These are phyloP conservation scores for Malaclemys terrapin DNA, from an alignment of 2,113 vertebrate species.

Conservation along the genomic window DNA sequence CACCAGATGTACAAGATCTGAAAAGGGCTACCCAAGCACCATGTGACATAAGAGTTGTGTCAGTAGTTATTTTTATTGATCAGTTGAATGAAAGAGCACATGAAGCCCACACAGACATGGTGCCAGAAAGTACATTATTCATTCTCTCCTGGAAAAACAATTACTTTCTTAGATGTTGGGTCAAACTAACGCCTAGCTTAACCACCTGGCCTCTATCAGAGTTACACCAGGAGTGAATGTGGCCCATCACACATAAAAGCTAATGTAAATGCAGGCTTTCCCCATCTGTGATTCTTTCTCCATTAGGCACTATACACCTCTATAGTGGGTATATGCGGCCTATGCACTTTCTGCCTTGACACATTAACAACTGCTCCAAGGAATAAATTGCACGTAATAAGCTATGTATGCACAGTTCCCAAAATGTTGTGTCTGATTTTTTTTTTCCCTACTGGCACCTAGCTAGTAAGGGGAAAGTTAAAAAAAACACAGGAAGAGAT, in stretches of 20 bases:
- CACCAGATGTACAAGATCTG: not conserved
- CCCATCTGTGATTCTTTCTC: not conserved
- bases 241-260: not conserved
- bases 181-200: not conserved
- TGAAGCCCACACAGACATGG: not conserved
- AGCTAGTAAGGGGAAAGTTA: not conserved
- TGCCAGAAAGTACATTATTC: constrained; percentile 13
- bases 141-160: constrained; percentile 20
- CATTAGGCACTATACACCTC: not conserved
- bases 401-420: not conserved
- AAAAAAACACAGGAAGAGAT: not conserved
- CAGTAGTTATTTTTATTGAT: constrained; percentile 53
- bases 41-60: constrained; percentile 17
- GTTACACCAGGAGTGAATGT: not conserved
- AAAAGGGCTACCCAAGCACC: constrained; percentile 2
- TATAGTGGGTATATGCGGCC: accelerated
- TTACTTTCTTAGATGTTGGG: not conserved
- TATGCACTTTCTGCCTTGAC: accelerated
- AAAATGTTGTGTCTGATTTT: not conserved
- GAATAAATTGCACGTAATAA: not conserved
- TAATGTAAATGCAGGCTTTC: not conserved
- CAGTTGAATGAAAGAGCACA: constrained; percentile 26
- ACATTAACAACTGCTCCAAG: not conserved
- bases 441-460: not conserved
- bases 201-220: not conserved